Evolutionary conservation across 2,797 vertebrate genomes (phyloP).

Genomic region (Sebastes wilsoni): DNA sequence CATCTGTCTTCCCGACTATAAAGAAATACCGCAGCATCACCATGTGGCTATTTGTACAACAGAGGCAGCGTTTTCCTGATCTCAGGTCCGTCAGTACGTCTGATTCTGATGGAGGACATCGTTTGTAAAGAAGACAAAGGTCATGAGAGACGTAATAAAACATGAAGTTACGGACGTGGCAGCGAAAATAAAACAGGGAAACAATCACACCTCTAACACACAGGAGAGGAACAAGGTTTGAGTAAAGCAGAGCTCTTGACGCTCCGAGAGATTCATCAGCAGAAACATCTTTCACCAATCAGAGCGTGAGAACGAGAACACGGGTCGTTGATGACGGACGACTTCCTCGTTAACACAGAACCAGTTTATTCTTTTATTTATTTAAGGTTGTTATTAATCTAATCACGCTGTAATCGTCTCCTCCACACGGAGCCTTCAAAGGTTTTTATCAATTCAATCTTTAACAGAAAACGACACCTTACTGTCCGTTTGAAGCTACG

Average conservation of each 20-base stretch:
- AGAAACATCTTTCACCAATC: background rate
- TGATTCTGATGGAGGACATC: background rate
- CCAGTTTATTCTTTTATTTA: background rate
- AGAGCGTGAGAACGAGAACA: background rate
- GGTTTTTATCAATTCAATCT: background rate
- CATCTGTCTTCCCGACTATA: background rate
- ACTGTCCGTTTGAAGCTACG: too few relatives aligned
- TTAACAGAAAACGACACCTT: background rate
- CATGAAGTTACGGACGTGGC: background rate
- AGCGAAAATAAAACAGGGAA: background rate
- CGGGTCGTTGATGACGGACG: background rate
- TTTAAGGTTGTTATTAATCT: background rate
- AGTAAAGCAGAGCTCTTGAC: background rate
- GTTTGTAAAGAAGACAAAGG: background rate
- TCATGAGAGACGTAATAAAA: background rate
- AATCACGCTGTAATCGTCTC: background rate
- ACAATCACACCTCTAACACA: too few relatives aligned
- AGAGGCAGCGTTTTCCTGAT: background rate
- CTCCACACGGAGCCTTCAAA: background rate
- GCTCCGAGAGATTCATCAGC: constrained; percentile 20
- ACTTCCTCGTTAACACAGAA: background rate
- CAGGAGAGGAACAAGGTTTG: background rate
- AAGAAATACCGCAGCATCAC: background rate
- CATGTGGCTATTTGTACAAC: background rate
- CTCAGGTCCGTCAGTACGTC: background rate